Base-by-base conservation (phyloP, 2,888 invertebrate genomes). In the Neoascia interrupta region DNA sequence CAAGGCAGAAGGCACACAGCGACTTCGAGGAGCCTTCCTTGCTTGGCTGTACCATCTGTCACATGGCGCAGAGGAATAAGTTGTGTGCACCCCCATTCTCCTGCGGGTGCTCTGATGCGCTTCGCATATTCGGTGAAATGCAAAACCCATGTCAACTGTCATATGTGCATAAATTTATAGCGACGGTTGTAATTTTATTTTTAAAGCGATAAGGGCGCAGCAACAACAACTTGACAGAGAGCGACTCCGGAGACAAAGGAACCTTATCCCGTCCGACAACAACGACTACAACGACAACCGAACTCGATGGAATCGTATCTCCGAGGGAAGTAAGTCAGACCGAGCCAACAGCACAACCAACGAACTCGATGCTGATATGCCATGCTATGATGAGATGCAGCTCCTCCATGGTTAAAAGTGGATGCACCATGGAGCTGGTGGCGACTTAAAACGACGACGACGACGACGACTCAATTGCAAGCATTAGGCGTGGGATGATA, bases 111-210 rank as follows among this genome's bases (percentile, higher is more conserved):
- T 39, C 45, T 56, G 58, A 63, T 54, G 31, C 54, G 39, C 56
- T 34, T 16, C 39, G 56, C 56, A 21, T 39, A 63, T 58, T 79
- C 56, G 56, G 63, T 54, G 74, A 80, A 80, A 80, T 80, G 80
- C 80, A 80, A 80, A 80, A 80, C 80, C 69, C 80, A 80, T 80
- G 80, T 80, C 80, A 74, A 80, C 80, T 80, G 80, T 80, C 80
- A 80, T 80, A 80, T 80, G 74, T 64, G 68, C 73, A 80, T 74
- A 69, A 80, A 80, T 80, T 74, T 80, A 80, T 80, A 41, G 80
- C 56, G 45, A 53, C 69, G 69, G n/a, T 51, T 69, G 69, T 54
- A 63, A 34, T 53, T 69, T 63, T 69, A 51, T 75, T 69, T 69
- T 60, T n/a, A 64, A 23, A 6, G 45, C 60, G 69, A 79, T 73